A percentile compares a stretch with the other conserved stretches of the same genome.
Evolutionary conservation across 2,888 invertebrate species (phyloP).

Genomic region (Agrypnus murinus): DNA sequence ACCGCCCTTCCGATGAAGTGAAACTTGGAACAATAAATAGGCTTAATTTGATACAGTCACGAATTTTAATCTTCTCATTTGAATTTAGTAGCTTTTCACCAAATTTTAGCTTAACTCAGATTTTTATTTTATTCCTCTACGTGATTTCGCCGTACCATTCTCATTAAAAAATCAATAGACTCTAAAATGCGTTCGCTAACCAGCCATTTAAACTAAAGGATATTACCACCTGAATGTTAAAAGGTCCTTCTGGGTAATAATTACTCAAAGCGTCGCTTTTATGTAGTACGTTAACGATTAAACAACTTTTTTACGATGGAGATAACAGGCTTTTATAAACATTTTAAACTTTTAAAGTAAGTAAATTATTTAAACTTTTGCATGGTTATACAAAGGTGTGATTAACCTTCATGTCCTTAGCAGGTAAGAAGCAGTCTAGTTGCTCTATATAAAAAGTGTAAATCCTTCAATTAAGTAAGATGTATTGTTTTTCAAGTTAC

Average conservation of each 20-base stretch:
- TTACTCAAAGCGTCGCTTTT: no score
- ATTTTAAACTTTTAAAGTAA: no score
- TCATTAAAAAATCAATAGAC: constrained; percentile 22
- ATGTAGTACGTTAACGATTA: no score
- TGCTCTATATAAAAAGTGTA: no score
- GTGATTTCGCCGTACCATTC: constrained; percentile 5
- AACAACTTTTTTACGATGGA: no score
- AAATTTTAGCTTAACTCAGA: constrained; percentile 44
- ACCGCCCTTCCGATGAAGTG: constrained; percentile 49
- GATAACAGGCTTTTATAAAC: no score
- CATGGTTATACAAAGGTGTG: no score
- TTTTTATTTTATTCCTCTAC: constrained; percentile 18
- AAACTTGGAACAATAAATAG: constrained; percentile 56
- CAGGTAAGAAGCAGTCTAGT: no score
- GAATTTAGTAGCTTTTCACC: constrained; percentile 50
- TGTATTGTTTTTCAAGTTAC: no score
- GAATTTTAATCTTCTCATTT: constrained; percentile 59
- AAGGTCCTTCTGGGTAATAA: not conserved
- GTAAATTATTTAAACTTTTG: no score
- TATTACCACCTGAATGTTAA: constrained; percentile 2
- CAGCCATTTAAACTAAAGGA: constrained; percentile 7
- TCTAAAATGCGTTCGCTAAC: not conserved
- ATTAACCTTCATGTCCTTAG: no score
- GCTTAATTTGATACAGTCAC: constrained; percentile 58
- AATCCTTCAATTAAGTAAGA: no score